Conservation (phyloP, 1,140 invertebrate genomes). For the Cotesia chilonis region DNA sequence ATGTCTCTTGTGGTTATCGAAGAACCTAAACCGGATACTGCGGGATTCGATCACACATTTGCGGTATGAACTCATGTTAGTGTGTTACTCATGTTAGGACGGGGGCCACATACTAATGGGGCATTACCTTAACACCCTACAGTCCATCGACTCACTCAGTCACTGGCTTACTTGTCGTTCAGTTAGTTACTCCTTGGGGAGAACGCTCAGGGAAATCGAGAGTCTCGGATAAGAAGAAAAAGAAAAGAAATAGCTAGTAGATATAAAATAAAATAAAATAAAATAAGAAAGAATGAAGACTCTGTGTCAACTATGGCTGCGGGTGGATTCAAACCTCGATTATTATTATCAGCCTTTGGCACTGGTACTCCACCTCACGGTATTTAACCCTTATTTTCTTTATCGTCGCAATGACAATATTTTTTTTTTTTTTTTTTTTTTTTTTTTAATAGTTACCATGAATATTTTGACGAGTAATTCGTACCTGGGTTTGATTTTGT, state of each 20-base stretch:
- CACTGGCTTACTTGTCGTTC: conserved; percentile 52
- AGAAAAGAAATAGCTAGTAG: conserved; percentile 14
- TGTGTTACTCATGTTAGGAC: conserved; percentile 55
- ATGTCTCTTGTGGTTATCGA: conserved; percentile 36
- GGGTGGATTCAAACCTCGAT: background rate
- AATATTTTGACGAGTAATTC: too few species aligned
- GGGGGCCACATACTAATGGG: conserved; percentile 64
- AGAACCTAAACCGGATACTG: background rate
- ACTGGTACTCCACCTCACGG: background rate
- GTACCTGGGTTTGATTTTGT: too few species aligned
- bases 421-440: conserved; percentile 9
- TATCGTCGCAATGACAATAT: conserved; percentile 11
- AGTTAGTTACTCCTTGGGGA: conserved; percentile 63
- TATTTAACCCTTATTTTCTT: conserved; percentile 2
- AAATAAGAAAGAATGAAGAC: conserved; percentile 19
- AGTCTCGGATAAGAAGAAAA: conserved; percentile 6
- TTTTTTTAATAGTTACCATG: too few species aligned
- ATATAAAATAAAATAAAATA: too few species aligned
- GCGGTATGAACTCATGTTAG: conserved; percentile 50
- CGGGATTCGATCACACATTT: conserved; percentile 51
- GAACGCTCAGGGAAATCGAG: conserved; percentile 25
- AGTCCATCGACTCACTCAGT: too few species aligned
- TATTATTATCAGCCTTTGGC: conserved; percentile 30
- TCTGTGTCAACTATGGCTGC: conserved; percentile 8
- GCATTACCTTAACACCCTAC: conserved; percentile 64